These are phyloP conservation scores for Trichonephila inaurata DNA, from an alignment of 1,140 invertebrate genomes.

Conservation along the genomic window DNA sequence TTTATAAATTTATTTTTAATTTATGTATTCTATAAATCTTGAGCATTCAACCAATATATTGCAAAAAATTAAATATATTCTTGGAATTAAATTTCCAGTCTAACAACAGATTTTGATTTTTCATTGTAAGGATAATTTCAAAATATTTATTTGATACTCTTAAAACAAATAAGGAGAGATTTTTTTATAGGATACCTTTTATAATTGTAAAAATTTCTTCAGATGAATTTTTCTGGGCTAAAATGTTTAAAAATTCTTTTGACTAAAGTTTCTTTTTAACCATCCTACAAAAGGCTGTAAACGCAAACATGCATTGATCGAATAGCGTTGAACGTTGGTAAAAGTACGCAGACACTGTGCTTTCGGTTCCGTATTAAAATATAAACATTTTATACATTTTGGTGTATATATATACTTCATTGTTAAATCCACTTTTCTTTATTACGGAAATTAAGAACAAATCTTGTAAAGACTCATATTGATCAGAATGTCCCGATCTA, in stretches of 20 bases:
- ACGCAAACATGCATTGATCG: not conserved
- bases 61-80: not conserved
- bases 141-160: not conserved
- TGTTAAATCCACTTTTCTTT: not conserved
- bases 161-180: too few species aligned
- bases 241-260: too few species aligned
- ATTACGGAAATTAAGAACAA: not conserved
- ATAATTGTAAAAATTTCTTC: too few species aligned
- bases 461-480: not conserved
- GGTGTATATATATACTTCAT: not conserved
- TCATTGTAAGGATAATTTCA: not conserved
- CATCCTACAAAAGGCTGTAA: too few species aligned
- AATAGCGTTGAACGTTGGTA: not conserved
- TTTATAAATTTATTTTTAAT: not conserved
- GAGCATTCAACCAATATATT: too few species aligned
- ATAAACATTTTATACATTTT: too few species aligned
- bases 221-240: too few species aligned
- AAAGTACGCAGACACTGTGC: not conserved
- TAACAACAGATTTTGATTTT: not conserved
- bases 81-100: not conserved
- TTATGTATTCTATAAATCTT: not conserved
- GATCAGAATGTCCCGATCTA: conserved; percentile 52
- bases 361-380: too few species aligned
- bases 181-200: too few species aligned
- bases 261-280: too few species aligned